Evolutionary conservation across 2,113 vertebrate species (phyloP), one percentile per base, ranked within the genome.

Genomic region (Nothoprocta pentlandii): DNA sequence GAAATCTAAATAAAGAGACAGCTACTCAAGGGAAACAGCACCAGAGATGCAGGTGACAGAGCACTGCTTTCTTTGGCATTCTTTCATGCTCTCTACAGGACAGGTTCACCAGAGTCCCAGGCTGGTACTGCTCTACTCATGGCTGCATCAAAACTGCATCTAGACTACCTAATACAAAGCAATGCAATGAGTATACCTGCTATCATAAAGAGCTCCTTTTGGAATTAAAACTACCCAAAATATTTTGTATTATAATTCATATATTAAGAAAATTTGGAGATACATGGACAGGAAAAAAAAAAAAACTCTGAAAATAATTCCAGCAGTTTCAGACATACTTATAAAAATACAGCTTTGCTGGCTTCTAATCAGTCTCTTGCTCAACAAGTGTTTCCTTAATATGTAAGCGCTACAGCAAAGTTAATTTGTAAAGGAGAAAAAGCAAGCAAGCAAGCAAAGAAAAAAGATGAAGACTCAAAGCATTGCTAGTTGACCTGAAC

Each of bases 301-400:
- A 34, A 34, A 34, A 34, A 34, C 34, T 34, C 34, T 34, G 34
- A 34, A 34, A 34, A 34, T 34, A 34, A 34, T 34, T 34, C 34
- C 67, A 96, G 90, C 74, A 96, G 89, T 92, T 95, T 85, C 86
- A 81, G 66, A 78, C 77, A 32, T 84, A 91, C 76, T 84, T 92
- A 76, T 62, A 94, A 89, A 96, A 63, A 10, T 44, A 91, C 46
- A 96, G n/a, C 25, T 78, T 89, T 87, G 66, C 56, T 90, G 85
- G 70, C 62, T 94, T 70, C 59, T 95, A 66, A 54, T 94, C 80
- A 84, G 16, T 23, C 14, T 77, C 90, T 85, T 80, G 46, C 42
- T 82, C 78, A 67, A 74, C 26, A 69, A 44, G 74, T 71, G 17
- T 54, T 88, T 95, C 59, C 84, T 73, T 80, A 74, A 54, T 11